A percentile compares a stretch with the other conserved stretches of the same genome.
Evolutionary conservation across 2,888 invertebrate species (phyloP).

Genomic region (Platycheirus rosarum): DNA sequence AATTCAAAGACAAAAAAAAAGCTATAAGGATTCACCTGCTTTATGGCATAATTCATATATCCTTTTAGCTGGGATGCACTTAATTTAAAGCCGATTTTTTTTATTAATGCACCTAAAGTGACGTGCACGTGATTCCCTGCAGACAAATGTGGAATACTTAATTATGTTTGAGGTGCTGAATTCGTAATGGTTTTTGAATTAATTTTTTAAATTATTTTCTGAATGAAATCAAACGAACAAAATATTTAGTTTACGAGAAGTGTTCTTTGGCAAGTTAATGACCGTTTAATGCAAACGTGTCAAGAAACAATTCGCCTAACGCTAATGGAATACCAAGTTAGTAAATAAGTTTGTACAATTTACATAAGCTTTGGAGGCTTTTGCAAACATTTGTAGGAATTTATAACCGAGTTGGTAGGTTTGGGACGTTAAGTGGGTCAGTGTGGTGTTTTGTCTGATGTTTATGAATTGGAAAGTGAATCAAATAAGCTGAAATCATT

Average conservation of each 20-base stretch:
- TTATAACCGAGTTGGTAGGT: conserved; percentile 2
- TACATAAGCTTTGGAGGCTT: neutral
- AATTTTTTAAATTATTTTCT: neutral
- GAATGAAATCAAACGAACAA: neutral
- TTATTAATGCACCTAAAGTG: conserved; percentile 19
- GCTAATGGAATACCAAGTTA: conserved; percentile 51
- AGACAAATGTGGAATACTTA: conserved; percentile 56
- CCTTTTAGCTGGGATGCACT: conserved; percentile 33
- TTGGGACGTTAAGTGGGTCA: conserved; percentile 29
- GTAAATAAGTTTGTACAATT: conserved; percentile 16
- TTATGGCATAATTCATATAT: conserved; percentile 33
- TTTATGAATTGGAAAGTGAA: conserved; percentile 26
- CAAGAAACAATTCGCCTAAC: conserved; percentile 56
- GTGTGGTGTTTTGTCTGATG: neutral
- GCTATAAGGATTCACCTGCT: conserved; percentile 69
- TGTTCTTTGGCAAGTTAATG: conserved; percentile 48
- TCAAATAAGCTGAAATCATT: no score
- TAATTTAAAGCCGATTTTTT: conserved; percentile 37
- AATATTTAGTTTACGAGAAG: neutral
- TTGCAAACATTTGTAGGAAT: conserved; percentile 28
- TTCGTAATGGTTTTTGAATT: conserved; percentile 4
- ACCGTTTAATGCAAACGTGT: conserved; percentile 64
- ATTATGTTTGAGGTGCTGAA: conserved; percentile 8
- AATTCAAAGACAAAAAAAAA: neutral
- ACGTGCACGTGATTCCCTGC: neutral